phyloP scores from a whole-genome alignment of 53 echinoderm and acorn worm species.

The Henricia sp. region DNA sequence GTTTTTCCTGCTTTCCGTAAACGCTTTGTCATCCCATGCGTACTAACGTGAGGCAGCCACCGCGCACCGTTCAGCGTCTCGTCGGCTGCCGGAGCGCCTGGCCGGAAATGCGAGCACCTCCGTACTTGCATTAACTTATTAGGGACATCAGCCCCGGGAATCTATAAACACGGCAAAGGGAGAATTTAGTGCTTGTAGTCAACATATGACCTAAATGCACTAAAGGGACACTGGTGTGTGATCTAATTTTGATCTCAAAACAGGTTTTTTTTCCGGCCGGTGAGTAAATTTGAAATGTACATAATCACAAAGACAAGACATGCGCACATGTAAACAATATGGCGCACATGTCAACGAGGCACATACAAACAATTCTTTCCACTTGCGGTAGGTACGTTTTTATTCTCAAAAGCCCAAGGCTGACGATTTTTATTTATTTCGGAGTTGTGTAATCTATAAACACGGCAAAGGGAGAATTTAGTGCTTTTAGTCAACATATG shows the following conservation, averaged over 20 bases:
- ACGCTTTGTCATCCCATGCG: conserved; percentile 30
- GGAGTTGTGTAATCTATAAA: conserved; percentile 35
- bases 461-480: background rate
- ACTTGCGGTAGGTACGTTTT: too few species aligned
- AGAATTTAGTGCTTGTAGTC: conserved; percentile 4
- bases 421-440: too few species aligned
- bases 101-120: conserved; percentile 35
- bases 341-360: too few species aligned
- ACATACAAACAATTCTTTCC: too few species aligned
- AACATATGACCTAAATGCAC: background rate
- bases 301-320: too few species aligned
- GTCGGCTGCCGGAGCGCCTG: conserved; percentile 29
- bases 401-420: too few species aligned
- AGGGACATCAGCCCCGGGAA: conserved; percentile 31
- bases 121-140: conserved; percentile 60
- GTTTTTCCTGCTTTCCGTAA: background rate
- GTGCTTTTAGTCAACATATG: conserved; percentile 11
- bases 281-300: too few species aligned
- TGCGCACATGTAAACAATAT: too few species aligned
- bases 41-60: too few species aligned
- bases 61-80: background rate
- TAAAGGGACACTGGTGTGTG: conserved; percentile 10
- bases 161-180: background rate
- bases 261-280: too few species aligned
- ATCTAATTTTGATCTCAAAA: background rate